Conservation (phyloP, 2,888 invertebrate genomes). For the Agelastica alni region DNA sequence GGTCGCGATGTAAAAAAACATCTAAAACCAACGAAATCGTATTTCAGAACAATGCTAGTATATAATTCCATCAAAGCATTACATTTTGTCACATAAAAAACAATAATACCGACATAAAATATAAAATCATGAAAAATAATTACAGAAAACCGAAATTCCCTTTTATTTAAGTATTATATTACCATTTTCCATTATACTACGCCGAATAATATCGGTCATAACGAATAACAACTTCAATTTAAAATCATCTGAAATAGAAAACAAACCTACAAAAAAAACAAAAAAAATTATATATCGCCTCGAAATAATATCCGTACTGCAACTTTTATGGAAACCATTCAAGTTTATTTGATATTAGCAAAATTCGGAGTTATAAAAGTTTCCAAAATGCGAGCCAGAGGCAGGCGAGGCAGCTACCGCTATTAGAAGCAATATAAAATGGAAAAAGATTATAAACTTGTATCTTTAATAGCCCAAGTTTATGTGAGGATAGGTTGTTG, state of each 20-base stretch:
- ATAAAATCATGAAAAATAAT: not conserved
- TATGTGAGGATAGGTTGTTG: conserved; percentile 53
- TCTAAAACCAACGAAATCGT: too few relatives aligned
- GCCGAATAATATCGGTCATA: not conserved
- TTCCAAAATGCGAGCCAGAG: conserved; percentile 56
- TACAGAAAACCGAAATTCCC: not conserved
- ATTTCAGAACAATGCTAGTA: too few relatives aligned
- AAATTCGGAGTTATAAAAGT: conserved; percentile 61
- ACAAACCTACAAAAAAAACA: conserved; percentile 46
- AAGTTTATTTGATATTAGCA: conserved; percentile 54
- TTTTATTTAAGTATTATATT: not conserved
- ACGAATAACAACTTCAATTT: not conserved
- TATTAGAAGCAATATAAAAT: conserved; percentile 54
- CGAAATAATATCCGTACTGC: conserved; percentile 28
- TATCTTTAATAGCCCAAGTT: conserved; percentile 57
- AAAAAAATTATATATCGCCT: conserved; percentile 21
- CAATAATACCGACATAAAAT: not conserved
- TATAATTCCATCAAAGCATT: too few relatives aligned
- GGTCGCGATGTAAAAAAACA: too few relatives aligned
- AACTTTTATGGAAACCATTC: conserved; percentile 38
- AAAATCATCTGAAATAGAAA: conserved; percentile 20
- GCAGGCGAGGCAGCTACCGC: conserved; percentile 30
- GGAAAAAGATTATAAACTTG: conserved; percentile 57
- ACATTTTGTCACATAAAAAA: too few relatives aligned
- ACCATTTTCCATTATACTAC: not conserved